phyloP scores from a whole-genome alignment of 2,888 invertebrate genomes.

The Falcaria lacertinaria region DNA sequence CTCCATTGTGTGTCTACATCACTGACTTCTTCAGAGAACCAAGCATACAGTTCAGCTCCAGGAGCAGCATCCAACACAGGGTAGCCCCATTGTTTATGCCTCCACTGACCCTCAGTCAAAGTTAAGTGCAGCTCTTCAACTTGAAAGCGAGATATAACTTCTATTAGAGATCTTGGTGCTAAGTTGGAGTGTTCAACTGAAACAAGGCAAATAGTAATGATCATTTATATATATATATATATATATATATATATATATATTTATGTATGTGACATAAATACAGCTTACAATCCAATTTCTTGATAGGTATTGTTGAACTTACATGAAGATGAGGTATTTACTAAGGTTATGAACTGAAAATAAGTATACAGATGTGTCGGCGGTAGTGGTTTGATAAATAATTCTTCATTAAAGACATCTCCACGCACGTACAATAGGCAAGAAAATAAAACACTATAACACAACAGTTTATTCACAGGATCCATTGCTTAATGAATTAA shows the following conservation, averaged over 20 bases:
- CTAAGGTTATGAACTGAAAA: conserved; percentile 94
- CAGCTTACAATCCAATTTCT: neutral
- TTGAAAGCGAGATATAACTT: conserved; percentile 90
- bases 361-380: conserved; percentile 92
- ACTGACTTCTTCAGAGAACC: conserved; percentile 86
- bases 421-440: conserved; percentile 27
- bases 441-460: conserved; percentile 14
- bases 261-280: neutral
- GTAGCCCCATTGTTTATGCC: conserved; percentile 96
- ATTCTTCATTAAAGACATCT: conserved; percentile 92
- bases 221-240: no score
- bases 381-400: conserved; percentile 90
- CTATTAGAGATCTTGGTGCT: conserved; percentile 93
- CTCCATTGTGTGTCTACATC: conserved; percentile 93
- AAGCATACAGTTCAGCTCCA: conserved; percentile 96
- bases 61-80: conserved; percentile 93
- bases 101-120: conserved; percentile 96
- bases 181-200: conserved; percentile 90
- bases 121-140: conserved; percentile 95
- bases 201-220: conserved; percentile 26
- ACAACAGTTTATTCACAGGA: conserved; percentile 12
- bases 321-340: conserved; percentile 83
- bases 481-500: conserved; percentile 14
- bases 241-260: conserved; percentile 1
- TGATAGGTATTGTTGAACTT: conserved; percentile 56